phyloP scores from a whole-genome alignment of 1,140 invertebrate species.

The Augochlora pura region DNA sequence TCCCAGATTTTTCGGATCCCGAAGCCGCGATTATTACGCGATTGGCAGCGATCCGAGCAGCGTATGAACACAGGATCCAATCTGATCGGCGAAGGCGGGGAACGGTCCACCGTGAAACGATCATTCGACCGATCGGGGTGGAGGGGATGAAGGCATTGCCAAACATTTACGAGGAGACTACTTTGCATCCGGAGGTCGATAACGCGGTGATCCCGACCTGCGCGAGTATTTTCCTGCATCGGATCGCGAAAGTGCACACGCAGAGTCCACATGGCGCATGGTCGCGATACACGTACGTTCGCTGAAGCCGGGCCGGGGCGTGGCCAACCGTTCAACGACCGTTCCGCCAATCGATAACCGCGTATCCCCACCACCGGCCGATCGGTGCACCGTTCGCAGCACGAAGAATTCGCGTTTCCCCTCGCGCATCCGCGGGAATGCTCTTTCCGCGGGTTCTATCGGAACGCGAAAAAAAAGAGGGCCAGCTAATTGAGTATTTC shows the following conservation, averaged over 20 bases:
- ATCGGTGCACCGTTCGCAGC: constrained; percentile 38
- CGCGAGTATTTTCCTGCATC: constrained; percentile 57
- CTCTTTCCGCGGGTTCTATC: constrained; percentile 7
- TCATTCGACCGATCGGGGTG: not conserved
- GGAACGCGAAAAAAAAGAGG: constrained; percentile 59
- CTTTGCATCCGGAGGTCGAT: constrained; percentile 67
- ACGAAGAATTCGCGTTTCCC: constrained; percentile 53
- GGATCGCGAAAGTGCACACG: constrained; percentile 45
- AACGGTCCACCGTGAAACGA: not conserved
- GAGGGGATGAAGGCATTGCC: constrained; percentile 61
- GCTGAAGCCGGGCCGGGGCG: constrained; percentile 68
- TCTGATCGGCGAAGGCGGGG: not conserved
- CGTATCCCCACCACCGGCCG: constrained; percentile 28
- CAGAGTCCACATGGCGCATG: constrained; percentile 64
- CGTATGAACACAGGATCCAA: not conserved
- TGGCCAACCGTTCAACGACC: constrained; percentile 62
- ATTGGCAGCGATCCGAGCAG: not conserved
- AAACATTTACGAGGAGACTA: constrained; percentile 61
- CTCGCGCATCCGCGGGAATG: constrained; percentile 12
- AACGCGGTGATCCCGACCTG: constrained; percentile 59
- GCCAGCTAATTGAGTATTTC: constrained; percentile 69
- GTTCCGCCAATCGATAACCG: constrained; percentile 74
- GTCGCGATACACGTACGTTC: constrained; percentile 33
- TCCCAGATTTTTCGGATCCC: not conserved
- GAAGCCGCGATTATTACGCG: not conserved